A percentile compares a stretch with the other conserved stretches of the same genome.
These are phyloP conservation scores for Tadarida brasiliensis DNA, from an alignment of 2,797 vertebrate genomes.

Conservation along the genomic window DNA sequence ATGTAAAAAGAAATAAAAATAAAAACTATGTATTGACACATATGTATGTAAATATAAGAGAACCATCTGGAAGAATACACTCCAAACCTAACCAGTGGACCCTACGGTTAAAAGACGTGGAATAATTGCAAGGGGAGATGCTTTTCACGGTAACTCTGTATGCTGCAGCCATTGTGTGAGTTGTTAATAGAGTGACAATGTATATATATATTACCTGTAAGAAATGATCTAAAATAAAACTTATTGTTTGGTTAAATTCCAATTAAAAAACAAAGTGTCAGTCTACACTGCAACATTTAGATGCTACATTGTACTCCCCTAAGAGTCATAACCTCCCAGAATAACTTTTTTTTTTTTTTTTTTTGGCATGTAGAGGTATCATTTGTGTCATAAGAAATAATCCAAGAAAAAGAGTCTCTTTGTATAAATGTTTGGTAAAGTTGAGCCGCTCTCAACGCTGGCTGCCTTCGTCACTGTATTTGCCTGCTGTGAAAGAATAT, in stretches of 20 bases:
- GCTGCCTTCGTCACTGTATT: conserved; percentile 1
- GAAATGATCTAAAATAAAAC: conserved; percentile 5
- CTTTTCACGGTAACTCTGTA: background rate
- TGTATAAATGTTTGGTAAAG: background rate
- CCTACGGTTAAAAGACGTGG: background rate
- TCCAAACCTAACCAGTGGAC: background rate
- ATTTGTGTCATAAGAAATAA: conserved; percentile 19
- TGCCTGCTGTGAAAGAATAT: conserved; percentile 16
- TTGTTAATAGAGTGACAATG: background rate
- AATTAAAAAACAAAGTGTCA: background rate
- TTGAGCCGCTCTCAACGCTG: background rate
- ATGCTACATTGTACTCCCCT: background rate
- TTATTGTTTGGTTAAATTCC: background rate
- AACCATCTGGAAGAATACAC: background rate
- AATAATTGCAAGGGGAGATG: background rate
- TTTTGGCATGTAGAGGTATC: background rate
- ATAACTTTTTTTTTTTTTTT: background rate
- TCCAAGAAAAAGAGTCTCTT: background rate
- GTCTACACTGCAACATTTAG: background rate
- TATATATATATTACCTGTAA: background rate
- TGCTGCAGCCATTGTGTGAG: background rate
- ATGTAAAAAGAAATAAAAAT: conserved; percentile 3
- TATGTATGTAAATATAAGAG: background rate
- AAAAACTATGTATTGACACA: background rate
- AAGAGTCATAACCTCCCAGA: background rate